Percentiles rank a stretch among this genome's conserved stretches.
phyloP scores from a whole-genome alignment of 2,888 invertebrate genomes.

The Tiphia femorata region DNA sequence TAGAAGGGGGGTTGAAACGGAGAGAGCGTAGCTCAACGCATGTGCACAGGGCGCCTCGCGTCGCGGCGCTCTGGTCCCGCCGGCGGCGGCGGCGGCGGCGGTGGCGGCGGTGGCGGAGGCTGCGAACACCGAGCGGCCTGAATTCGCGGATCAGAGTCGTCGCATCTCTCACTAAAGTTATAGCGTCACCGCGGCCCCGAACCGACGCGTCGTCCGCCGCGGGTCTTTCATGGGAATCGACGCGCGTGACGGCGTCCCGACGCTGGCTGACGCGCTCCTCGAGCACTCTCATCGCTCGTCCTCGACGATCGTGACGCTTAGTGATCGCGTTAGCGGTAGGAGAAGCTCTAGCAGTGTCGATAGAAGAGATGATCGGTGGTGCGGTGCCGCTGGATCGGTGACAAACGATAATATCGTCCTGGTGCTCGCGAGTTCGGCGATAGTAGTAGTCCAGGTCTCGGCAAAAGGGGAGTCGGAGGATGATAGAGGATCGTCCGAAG shows the following conservation, averaged over 20 bases:
- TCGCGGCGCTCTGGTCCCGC: slow-evolving; percentile 65
- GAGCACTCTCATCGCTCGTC: slow-evolving; percentile 6
- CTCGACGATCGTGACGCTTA: not conserved
- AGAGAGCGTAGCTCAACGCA: slow-evolving; percentile 63
- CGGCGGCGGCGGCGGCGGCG: slow-evolving; percentile 66
- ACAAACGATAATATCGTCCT: slow-evolving; percentile 28
- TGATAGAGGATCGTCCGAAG: no score
- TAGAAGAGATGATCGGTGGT: no score
- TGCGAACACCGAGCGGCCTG: slow-evolving; percentile 62
- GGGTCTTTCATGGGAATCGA: slow-evolving; percentile 48
- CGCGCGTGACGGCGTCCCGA: slow-evolving; percentile 33
- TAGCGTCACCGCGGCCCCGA: slow-evolving; percentile 14
- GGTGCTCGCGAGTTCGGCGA: not conserved
- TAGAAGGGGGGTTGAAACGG: no score
- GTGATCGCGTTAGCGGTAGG: no score
- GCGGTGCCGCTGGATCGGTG: slow-evolving; percentile 36
- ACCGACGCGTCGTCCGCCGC: slow-evolving; percentile 33
- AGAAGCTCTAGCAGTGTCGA: no score
- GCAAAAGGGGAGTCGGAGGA: no score
- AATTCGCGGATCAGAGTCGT: slow-evolving; percentile 68
- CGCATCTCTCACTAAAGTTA: slow-evolving; percentile 65
- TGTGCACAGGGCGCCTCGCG: slow-evolving; percentile 67
- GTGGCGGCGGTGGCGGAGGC: slow-evolving; percentile 65
- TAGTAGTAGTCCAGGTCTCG: no score
- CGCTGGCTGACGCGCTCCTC: slow-evolving; percentile 34